Evolutionary conservation across 35 echinoderm and acorn worm genomes (phyloP).

Genomic region (Chiridota heheva): DNA sequence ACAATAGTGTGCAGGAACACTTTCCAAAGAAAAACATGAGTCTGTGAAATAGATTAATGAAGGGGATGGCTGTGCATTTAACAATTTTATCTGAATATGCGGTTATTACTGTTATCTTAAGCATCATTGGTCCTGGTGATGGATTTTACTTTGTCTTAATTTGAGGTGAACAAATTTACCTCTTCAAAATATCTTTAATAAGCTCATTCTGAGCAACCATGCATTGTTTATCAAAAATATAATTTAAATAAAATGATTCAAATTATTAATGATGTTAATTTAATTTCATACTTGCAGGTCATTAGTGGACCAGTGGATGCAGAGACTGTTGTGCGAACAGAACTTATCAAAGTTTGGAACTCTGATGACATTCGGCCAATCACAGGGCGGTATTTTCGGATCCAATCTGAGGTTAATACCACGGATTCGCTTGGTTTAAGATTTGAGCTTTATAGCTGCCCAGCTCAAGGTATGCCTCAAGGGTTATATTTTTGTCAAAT

Average conservation of each 20-base stretch:
- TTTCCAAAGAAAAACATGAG: too few relatives aligned
- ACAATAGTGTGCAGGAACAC: too few relatives aligned
- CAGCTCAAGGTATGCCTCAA: slow-evolving; percentile 37
- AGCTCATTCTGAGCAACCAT: too few relatives aligned
- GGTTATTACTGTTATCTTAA: too few relatives aligned
- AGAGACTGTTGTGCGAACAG: slow-evolving; percentile 41
- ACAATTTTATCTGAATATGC: too few relatives aligned
- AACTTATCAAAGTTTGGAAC: slow-evolving; percentile 52
- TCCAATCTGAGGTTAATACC: slow-evolving; percentile 72
- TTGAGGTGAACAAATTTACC: too few relatives aligned
- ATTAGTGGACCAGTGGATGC: slow-evolving; percentile 52
- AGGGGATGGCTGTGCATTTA: too few relatives aligned
- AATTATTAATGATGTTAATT: neutral
- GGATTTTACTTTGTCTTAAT: too few relatives aligned
- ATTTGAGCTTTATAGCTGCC: slow-evolving; percentile 79
- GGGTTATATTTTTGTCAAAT: neutral
- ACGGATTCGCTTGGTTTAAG: slow-evolving; percentile 66
- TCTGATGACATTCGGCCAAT: slow-evolving; percentile 66
- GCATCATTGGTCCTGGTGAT: too few relatives aligned
- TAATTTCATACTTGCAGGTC: slow-evolving; percentile 39
- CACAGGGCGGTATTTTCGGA: slow-evolving; percentile 63
- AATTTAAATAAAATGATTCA: neutral
- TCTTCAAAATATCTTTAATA: too few relatives aligned
- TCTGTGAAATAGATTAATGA: too few relatives aligned
- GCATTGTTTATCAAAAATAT: neutral